A percentile compares a stretch with the other conserved stretches of the same genome.
Evolutionary conservation across 2,113 vertebrate species (phyloP).

Genomic region (Mesocricetus auratus): DNA sequence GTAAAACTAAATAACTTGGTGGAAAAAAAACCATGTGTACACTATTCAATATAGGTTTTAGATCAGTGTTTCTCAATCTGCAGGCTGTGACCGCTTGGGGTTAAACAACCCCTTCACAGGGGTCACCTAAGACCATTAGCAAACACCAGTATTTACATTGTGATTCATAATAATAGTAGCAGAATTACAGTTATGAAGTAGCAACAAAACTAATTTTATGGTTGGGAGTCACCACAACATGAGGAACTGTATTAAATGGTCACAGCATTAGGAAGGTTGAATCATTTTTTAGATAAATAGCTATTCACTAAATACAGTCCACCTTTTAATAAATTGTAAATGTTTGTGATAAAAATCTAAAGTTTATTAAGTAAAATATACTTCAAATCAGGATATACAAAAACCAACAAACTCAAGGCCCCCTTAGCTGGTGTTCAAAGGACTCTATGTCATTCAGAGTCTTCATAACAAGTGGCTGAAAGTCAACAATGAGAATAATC

Average conservation of each 20-base stretch:
- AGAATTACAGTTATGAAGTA: background rate
- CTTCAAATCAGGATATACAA: conserved; percentile 20
- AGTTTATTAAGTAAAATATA: conserved; percentile 14
- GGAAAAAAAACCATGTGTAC: too few relatives aligned
- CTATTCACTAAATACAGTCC: background rate
- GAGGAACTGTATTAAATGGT: background rate
- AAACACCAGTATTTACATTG: background rate
- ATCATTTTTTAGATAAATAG: background rate
- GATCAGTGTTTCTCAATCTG: background rate
- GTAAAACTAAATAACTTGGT: background rate
- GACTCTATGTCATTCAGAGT: background rate
- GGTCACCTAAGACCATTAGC: background rate
- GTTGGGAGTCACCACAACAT: background rate
- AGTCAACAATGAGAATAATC: background rate
- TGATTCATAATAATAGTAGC: background rate
- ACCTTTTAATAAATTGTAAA: background rate
- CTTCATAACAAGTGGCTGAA: background rate
- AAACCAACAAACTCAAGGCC: conserved; percentile 32
- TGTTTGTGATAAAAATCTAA: conserved; percentile 1
- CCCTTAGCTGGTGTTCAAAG: background rate
- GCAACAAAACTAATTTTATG: background rate
- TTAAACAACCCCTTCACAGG: background rate
- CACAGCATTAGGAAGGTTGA: background rate
- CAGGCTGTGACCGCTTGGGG: background rate
- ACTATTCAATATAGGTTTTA: background rate